Percentiles rank a stretch among this genome's conserved stretches.
Evolutionary conservation across 1,140 invertebrate species (phyloP).

Genomic region (Drosophila rufa): DNA sequence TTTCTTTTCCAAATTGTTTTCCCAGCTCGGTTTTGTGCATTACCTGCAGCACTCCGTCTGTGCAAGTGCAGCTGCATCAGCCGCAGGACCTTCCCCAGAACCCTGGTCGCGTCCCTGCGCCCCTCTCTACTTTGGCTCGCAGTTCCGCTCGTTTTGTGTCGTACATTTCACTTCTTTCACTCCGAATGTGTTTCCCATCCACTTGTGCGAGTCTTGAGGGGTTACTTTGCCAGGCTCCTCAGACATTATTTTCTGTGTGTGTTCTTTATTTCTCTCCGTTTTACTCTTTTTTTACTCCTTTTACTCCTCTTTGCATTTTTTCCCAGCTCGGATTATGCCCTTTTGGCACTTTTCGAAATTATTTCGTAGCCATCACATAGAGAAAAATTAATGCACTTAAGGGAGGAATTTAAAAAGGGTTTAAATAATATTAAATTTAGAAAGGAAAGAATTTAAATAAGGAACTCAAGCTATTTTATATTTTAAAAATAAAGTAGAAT

Average conservation of each 20-base stretch:
- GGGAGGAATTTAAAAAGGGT: not conserved
- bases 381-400: not conserved
- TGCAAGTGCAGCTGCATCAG: conserved; percentile 25
- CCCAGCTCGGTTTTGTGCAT: conserved; percentile 41
- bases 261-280: conserved; percentile 28
- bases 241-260: conserved; percentile 58
- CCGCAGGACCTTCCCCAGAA: conserved; percentile 17
- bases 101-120: not conserved
- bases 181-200: conserved; percentile 65
- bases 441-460: too few species aligned
- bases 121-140: conserved; percentile 53
- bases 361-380: conserved; percentile 60
- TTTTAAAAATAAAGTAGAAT: not conserved
- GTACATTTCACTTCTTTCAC: conserved; percentile 60
- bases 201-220: conserved; percentile 72
- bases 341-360: conserved; percentile 82
- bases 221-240: conserved; percentile 70
- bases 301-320: conserved; percentile 17
- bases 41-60: conserved; percentile 31
- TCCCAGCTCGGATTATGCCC: conserved; percentile 67
- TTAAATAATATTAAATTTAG: not conserved
- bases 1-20: conserved; percentile 57
- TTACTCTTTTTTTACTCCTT: conserved; percentile 20
- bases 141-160: conserved; percentile 74
- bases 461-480: not conserved